phyloP scores from a whole-genome alignment of 2,797 vertebrate species.

The Myripristis jacobus region DNA sequence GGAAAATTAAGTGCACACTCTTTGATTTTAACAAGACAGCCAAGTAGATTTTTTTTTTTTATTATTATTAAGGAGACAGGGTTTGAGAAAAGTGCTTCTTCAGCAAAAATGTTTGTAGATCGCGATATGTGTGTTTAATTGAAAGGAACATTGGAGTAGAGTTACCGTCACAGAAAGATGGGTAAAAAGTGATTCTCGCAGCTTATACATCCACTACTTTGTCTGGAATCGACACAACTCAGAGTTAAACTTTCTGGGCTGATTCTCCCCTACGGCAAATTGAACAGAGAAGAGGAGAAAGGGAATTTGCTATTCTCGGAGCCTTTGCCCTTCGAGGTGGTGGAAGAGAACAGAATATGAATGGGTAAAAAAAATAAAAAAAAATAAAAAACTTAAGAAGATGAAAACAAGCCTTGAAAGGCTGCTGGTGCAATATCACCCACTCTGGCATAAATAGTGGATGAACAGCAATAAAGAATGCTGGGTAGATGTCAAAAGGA shows the following conservation, averaged over 20 bases:
- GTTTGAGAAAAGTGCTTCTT: slow-evolving; percentile 60
- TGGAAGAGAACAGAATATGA: slow-evolving; percentile 71
- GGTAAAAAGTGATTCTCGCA: slow-evolving; percentile 34
- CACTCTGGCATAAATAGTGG: slow-evolving; percentile 73
- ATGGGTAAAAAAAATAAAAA: slow-evolving; percentile 26
- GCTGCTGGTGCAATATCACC: slow-evolving; percentile 68
- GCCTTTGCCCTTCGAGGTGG: slow-evolving; percentile 70
- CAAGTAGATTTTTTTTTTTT: slow-evolving; percentile 33
- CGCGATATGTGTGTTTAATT: slow-evolving; percentile 59
- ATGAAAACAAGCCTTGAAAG: slow-evolving; percentile 77
- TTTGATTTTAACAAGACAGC: slow-evolving; percentile 74
- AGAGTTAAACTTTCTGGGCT: slow-evolving; percentile 53
- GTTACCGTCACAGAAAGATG: slow-evolving; percentile 39
- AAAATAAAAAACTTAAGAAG: slow-evolving; percentile 61
- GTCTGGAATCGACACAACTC: slow-evolving; percentile 55
- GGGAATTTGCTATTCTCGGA: slow-evolving; percentile 73
- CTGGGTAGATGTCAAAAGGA: slow-evolving; percentile 66
- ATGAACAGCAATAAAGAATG: slow-evolving; percentile 71
- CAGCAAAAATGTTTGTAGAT: slow-evolving; percentile 63
- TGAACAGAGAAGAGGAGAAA: slow-evolving; percentile 64
- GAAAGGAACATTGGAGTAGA: slow-evolving; percentile 58
- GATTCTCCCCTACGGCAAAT: slow-evolving; percentile 57
- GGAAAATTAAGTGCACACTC: slow-evolving; percentile 70
- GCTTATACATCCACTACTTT: slow-evolving; percentile 37
- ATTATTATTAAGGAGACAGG: slow-evolving; percentile 19